Percentiles rank a stretch among this genome's conserved stretches.
phyloP scores from a whole-genome alignment of 2,888 invertebrate genomes.

The Eubasilissa splendida region DNA sequence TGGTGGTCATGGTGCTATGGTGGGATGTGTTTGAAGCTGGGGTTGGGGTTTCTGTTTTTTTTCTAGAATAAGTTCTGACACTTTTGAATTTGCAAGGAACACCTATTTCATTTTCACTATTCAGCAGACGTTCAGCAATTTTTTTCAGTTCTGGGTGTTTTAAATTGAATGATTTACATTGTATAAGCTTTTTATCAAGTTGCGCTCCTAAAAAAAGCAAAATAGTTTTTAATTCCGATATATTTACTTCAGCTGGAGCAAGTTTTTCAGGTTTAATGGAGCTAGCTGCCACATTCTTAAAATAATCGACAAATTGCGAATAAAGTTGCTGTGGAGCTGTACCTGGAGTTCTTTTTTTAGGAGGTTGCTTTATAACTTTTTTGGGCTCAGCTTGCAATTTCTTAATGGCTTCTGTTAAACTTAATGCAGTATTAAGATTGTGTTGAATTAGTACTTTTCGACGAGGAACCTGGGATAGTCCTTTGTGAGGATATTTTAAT shows the following conservation, averaged over 20 bases:
- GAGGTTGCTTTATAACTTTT: constrained; percentile 3
- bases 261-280: not conserved
- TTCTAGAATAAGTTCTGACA: constrained; percentile 55
- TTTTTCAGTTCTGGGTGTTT: constrained; percentile 8
- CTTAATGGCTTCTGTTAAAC: constrained; percentile 65
- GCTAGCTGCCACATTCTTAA: constrained; percentile 13
- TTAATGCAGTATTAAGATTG: constrained; percentile 55
- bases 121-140: constrained; percentile 24
- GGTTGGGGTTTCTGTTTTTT: constrained; percentile 32
- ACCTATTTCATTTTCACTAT: constrained; percentile 4
- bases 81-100: constrained; percentile 3
- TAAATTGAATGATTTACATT: not conserved
- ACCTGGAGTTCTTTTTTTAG: not conserved
- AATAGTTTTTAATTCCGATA: constrained; percentile 34
- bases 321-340: constrained; percentile 10
- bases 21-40: not conserved
- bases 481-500: constrained; percentile 67
- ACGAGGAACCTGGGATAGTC: constrained; percentile 66
- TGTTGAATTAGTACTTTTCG: constrained; percentile 58
- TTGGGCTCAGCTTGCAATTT: constrained; percentile 65
- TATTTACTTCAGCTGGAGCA: constrained; percentile 4
- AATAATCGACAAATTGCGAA: constrained; percentile 37
- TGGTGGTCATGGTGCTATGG: constrained; percentile 2
- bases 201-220: constrained; percentile 45
- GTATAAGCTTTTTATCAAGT: constrained; percentile 38